phyloP scores from a whole-genome alignment of 2,888 invertebrate genomes.

The Chymomyza amoena region DNA sequence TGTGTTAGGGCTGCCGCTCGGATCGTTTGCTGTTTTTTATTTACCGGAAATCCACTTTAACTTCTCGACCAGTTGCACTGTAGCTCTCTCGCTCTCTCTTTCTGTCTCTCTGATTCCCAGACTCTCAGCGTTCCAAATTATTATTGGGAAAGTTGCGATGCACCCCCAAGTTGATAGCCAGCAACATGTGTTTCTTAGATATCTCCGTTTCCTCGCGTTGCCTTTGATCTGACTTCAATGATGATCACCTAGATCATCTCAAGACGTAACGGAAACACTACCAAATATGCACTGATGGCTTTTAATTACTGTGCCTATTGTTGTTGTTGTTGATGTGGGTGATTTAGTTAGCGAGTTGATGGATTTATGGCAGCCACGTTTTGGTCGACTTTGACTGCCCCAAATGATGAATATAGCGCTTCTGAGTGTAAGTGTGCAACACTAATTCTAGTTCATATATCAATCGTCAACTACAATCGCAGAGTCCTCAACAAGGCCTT shows the following conservation, averaged over 20 bases:
- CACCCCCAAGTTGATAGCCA: conserved; percentile 41
- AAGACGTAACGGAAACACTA: conserved; percentile 52
- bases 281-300: conserved; percentile 37
- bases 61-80: conserved; percentile 25
- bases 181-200: conserved; percentile 63
- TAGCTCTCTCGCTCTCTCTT: conserved; percentile 22
- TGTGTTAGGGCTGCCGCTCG: conserved; percentile 44
- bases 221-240: conserved; percentile 56
- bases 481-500: conserved; percentile 11
- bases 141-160: conserved; percentile 49
- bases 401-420: conserved; percentile 3
- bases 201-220: conserved; percentile 24
- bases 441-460: conserved; percentile 46
- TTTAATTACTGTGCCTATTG: conserved; percentile 60
- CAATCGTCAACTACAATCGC: conserved; percentile 24
- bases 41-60: conserved; percentile 76
- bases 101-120: conserved; percentile 16
- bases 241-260: conserved; percentile 58
- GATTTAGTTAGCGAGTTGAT: conserved; percentile 63
- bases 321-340: conserved; percentile 23
- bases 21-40: conserved; percentile 44
- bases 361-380: conserved; percentile 68
- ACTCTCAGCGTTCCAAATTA: conserved; percentile 49
- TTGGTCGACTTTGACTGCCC: conserved; percentile 27
- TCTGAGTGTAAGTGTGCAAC: conserved; percentile 24